Percentiles rank a stretch among this genome's conserved stretches.
phyloP scores from a whole-genome alignment of 1,140 invertebrate species.

The Drosophila nigromelanica region DNA sequence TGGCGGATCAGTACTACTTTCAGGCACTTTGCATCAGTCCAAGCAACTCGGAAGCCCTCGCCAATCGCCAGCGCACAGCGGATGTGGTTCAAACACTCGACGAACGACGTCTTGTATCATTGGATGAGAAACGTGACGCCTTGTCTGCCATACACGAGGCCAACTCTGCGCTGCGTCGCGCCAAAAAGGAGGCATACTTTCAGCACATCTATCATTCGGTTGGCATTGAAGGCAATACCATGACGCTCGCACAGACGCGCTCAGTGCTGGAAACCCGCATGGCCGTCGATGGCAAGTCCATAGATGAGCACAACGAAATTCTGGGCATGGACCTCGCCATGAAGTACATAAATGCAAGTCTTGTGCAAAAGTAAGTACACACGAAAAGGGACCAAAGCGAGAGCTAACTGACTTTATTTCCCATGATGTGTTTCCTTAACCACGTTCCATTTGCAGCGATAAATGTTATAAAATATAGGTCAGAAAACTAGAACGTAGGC shows the following conservation, averaged over 20 bases:
- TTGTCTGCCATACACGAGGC: conserved; percentile 92
- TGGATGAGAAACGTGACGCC: conserved; percentile 94
- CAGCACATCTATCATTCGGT: conserved; percentile 99
- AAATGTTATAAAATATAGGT: no score
- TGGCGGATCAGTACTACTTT: conserved; percentile 95
- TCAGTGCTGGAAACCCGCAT: conserved; percentile 96
- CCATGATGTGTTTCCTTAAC: no score
- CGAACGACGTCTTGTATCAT: conserved; percentile 89
- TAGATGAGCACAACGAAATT: conserved; percentile 98
- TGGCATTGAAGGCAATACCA: conserved; percentile 98
- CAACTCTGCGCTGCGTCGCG: conserved; percentile 90
- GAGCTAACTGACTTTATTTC: no score
- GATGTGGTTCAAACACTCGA: conserved; percentile 96
- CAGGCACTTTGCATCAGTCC: conserved; percentile 92
- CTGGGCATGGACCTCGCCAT: conserved; percentile 96
- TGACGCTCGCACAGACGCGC: conserved; percentile 96
- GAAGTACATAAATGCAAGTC: conserved; percentile 97
- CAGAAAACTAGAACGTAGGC: no score
- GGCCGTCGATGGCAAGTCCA: conserved; percentile 96
- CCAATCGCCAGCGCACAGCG: conserved; percentile 92
- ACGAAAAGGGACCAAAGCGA: no score
- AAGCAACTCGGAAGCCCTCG: conserved; percentile 91
- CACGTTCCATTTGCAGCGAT: no score
- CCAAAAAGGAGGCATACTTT: conserved; percentile 97
- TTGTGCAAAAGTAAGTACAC: conserved; percentile 87